phyloP scores from a whole-genome alignment of 2,113 vertebrate species.

The Amia ocellicauda region DNA sequence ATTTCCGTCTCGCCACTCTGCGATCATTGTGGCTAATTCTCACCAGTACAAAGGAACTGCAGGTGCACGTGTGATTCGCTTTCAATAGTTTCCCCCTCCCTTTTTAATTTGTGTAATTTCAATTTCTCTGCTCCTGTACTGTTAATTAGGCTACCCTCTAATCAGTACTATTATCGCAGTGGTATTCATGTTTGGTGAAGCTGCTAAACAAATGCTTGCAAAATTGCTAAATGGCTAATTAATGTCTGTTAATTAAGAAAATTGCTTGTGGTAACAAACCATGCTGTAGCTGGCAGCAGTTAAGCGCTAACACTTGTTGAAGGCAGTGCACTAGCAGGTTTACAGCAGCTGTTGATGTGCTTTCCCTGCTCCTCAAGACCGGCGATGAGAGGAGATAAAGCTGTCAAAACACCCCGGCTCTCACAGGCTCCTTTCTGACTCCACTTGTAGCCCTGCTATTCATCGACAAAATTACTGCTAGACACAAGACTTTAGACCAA shows the following conservation, averaged over 20 bases:
- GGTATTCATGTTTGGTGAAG: conserved; percentile 90
- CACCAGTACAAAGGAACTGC: conserved; percentile 73
- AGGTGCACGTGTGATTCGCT: conserved; percentile 79
- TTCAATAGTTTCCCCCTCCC: conserved; percentile 77
- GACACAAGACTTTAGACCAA: no score
- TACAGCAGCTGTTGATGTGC: neutral
- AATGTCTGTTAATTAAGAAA: conserved; percentile 93
- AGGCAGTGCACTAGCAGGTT: neutral
- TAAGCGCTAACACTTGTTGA: conserved; percentile 35
- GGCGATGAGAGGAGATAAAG: neutral
- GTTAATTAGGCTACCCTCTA: conserved; percentile 86
- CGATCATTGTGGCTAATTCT: conserved; percentile 73
- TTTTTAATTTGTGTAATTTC: conserved; percentile 81
- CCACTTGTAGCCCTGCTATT: no score
- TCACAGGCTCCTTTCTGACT: no score
- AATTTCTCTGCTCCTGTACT: conserved; percentile 79
- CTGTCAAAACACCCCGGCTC: no score
- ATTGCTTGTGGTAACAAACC: conserved; percentile 91
- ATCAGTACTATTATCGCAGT: conserved; percentile 88
- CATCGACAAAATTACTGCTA: no score
- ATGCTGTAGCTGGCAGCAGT: conserved; percentile 77
- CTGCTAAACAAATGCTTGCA: conserved; percentile 87
- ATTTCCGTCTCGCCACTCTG: conserved; percentile 51
- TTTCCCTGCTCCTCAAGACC: neutral
- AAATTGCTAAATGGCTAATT: conserved; percentile 95